These are phyloP conservation scores for Squalus acanthias DNA, from an alignment of 2,797 vertebrate species.

Conservation along the genomic window DNA sequence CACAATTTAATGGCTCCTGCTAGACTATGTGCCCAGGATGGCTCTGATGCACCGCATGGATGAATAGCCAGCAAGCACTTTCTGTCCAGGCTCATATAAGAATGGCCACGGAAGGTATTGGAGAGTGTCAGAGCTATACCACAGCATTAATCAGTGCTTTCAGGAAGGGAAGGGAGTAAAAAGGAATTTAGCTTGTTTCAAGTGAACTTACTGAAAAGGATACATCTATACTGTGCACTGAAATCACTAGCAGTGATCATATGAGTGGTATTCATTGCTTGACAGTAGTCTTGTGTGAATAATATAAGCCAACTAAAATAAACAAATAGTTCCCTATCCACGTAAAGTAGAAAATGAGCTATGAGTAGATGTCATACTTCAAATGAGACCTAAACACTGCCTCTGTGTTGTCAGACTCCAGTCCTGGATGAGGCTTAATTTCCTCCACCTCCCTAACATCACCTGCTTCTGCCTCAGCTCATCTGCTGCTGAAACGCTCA, in stretches of 20 bases:
- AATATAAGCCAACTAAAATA: no score
- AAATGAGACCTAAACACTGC: not conserved
- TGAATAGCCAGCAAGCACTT: not conserved
- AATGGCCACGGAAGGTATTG: not conserved
- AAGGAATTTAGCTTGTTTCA: not conserved
- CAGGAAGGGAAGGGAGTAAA: not conserved
- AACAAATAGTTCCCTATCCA: no score
- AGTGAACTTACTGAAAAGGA: no score
- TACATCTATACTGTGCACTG: no score
- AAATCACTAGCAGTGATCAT: no score
- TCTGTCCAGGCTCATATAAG: not conserved
- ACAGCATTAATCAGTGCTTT: not conserved
- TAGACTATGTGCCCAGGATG: not conserved
- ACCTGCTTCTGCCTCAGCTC: not conserved
- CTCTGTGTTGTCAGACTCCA: not conserved
- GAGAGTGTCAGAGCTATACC: not conserved
- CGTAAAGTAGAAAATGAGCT: not conserved
- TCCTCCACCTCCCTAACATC: not conserved
- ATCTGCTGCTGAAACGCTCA: not conserved
- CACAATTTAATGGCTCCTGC: not conserved
- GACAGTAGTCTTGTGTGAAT: no score
- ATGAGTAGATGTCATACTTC: not conserved
- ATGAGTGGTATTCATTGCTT: no score
- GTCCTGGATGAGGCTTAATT: not conserved
- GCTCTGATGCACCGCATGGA: not conserved